These are phyloP conservation scores for Darevskia nairensis DNA, from an alignment of 2,797 vertebrate genomes.

Conservation along the genomic window DNA sequence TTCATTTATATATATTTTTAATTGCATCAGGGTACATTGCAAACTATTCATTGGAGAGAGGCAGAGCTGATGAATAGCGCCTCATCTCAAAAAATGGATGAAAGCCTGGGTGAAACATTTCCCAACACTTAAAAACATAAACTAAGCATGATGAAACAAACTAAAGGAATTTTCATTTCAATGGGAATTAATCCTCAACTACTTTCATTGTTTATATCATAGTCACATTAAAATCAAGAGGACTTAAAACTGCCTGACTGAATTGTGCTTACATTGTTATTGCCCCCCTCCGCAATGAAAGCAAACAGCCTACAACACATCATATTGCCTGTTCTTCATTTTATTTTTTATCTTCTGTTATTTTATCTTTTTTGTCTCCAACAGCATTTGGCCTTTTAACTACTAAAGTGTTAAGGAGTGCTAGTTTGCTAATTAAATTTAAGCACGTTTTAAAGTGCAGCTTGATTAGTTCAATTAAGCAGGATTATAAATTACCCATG, in stretches of 20 bases:
- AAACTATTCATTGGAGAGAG: too few species aligned
- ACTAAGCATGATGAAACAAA: background rate
- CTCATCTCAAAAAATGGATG: too few species aligned
- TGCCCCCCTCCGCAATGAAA: background rate
- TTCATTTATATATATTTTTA: too few species aligned
- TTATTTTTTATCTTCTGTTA: conserved; percentile 21
- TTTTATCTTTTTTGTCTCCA: conserved; percentile 21
- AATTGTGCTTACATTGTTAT: background rate
- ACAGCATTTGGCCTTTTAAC: conserved; percentile 29
- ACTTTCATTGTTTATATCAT: background rate
- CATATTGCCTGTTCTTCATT: background rate
- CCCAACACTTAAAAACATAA: background rate
- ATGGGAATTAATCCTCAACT: background rate
- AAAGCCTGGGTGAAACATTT: too few species aligned
- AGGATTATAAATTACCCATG: conserved; percentile 58
- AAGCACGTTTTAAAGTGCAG: conserved; percentile 49
- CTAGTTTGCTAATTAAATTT: conserved; percentile 55
- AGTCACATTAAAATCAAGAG: background rate
- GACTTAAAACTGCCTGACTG: background rate
- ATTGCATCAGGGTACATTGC: too few species aligned
- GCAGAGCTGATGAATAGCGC: too few species aligned
- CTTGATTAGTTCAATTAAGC: conserved; percentile 64
- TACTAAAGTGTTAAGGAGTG: conserved; percentile 5
- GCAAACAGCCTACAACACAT: background rate
- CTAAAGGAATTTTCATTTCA: background rate